Base-by-base conservation (phyloP, 2,888 invertebrate species). In the Andrena chrysosceles region DNA sequence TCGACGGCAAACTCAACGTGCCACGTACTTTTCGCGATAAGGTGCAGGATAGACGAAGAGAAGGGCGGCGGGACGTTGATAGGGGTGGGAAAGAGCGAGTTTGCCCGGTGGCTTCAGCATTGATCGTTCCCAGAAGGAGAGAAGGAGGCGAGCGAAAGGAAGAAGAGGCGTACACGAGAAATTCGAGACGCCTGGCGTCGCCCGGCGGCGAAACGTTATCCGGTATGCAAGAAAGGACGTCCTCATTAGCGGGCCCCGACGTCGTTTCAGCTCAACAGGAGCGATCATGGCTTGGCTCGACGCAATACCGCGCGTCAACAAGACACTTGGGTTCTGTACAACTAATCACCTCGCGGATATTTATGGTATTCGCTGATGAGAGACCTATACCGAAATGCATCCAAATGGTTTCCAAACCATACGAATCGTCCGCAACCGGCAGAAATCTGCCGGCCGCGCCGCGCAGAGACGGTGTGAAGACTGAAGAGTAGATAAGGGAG, bases 181-280 rank as follows among this genome's bases (percentile, higher is more conserved):
- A 90, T 89, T 90, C 84, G 90, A 90, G 89, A 90, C 87, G 89
- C 87, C 83, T 84, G 86, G 85, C 88, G 87, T 89, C 85, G 86
- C 83, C 87, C 89, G 87, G 85, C 88, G 90, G 89, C 88, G 90
- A 90, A 89, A 90, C 89, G 91, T 89, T 90, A 91, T 90, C 90
- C 89, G 90, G 89, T 87, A 89, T 87, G 90, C 90, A 87, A 90
- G 90, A 90, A 91, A 90, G 90, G 89, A 90, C 89, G 89, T 90
- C 88, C 91, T 91, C 91, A 89, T 91, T 91, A 90, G 89, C 84
- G 87, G 79, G 88, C 88, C 84, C 66, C 87, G 79, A 78, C 80
- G 82, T 78, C 77, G 81, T 77, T 81, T 64, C 77, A 72, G 68
- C 73, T 69, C 70, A 68, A 59, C 75, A 71, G 64, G 66, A 62